A percentile compares a stretch with the other conserved stretches of the same genome.
These are phyloP conservation scores for Oryzias woworae DNA, from an alignment of 2,113 vertebrate species.

Conservation along the genomic window DNA sequence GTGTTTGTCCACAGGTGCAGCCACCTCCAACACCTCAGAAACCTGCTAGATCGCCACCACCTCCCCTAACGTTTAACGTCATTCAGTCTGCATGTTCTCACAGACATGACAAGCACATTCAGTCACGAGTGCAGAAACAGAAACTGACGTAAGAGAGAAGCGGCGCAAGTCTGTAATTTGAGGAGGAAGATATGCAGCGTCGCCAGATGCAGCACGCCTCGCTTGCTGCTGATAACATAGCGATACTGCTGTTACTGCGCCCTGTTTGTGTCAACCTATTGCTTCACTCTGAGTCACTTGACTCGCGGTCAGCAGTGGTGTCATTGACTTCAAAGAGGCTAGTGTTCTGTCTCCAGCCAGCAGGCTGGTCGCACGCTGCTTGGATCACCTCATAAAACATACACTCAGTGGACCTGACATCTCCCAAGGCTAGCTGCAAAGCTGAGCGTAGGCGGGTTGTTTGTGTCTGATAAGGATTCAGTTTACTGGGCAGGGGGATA, in stretches of 20 bases:
- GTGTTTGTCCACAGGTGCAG: constrained; percentile 41
- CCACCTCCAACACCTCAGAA: constrained; percentile 28
- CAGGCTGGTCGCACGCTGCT: constrained; percentile 45
- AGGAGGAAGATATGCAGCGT: background rate
- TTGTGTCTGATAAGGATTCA: constrained; percentile 68
- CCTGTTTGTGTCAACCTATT: constrained; percentile 19
- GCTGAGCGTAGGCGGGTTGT: constrained; percentile 62
- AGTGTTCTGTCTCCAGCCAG: constrained; percentile 27
- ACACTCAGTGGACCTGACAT: constrained; percentile 55
- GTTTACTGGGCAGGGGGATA: constrained; percentile 56
- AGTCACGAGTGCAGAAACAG: constrained; percentile 11
- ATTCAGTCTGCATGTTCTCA: constrained; percentile 8
- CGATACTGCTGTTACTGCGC: constrained; percentile 27
- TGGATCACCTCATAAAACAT: constrained; percentile 58
- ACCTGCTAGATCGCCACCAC: constrained; percentile 31
- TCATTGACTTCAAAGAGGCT: constrained; percentile 54
- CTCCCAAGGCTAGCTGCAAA: constrained; percentile 54
- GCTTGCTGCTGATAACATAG: constrained; percentile 20
- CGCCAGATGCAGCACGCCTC: background rate
- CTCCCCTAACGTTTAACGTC: constrained; percentile 29
- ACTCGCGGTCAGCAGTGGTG: constrained; percentile 41
- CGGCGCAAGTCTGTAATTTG: constrained; percentile 31
- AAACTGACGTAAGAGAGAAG: constrained; percentile 11
- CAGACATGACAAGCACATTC: constrained; percentile 21
- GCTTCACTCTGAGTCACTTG: constrained; percentile 42